Conservation (phyloP, 2,797 vertebrate genomes). For the Falco peregrinus region DNA sequence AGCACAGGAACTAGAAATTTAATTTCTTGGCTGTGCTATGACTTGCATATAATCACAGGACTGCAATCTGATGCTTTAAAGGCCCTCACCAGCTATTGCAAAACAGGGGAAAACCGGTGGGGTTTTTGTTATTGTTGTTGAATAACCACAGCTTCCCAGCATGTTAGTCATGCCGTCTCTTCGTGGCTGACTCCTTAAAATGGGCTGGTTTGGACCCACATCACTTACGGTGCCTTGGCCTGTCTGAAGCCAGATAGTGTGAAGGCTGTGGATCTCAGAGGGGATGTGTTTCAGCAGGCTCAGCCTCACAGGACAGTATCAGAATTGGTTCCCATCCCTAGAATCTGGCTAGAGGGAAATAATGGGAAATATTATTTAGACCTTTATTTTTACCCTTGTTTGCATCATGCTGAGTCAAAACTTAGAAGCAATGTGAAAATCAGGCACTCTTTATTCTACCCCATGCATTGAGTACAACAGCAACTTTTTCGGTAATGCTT, state of each 20-base stretch:
- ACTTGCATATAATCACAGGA: not conserved
- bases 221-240: not conserved
- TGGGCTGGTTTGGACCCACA: not conserved
- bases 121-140: not conserved
- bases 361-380: not conserved
- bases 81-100: not conserved
- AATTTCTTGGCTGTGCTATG: not conserved
- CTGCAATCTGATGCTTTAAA: not conserved
- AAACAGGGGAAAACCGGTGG: not conserved
- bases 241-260: not conserved
- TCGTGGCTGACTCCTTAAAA: not conserved
- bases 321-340: not conserved
- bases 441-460: not conserved
- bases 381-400: not conserved
- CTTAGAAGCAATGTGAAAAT: not conserved
- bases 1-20: not conserved
- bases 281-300: not conserved
- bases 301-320: accelerated
- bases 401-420: not conserved
- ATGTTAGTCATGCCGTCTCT: not conserved
- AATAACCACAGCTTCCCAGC: not conserved
- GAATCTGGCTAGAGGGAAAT: not conserved
- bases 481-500: not conserved
- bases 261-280: not conserved
- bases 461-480: not conserved